phyloP scores from a whole-genome alignment of 2,888 invertebrate species.

The Diadegma fenestrale region DNA sequence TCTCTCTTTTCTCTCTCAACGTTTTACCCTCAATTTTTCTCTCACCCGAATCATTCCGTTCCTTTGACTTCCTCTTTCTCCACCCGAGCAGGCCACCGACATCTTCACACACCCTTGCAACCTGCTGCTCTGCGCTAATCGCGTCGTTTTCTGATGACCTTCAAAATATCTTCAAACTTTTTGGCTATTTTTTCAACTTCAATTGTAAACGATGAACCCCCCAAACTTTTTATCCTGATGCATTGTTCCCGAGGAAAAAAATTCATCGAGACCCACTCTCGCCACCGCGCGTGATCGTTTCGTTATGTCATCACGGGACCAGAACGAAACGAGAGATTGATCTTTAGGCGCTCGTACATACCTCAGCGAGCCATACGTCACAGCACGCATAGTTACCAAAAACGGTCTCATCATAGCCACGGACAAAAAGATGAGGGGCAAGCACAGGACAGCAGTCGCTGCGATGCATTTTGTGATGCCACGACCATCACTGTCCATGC shows the following conservation, averaged over 20 bases:
- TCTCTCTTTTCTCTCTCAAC: constrained; percentile 37
- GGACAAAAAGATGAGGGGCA: constrained; percentile 37
- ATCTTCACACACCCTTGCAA: constrained; percentile 10
- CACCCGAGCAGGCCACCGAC: constrained; percentile 18
- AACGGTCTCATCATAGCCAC: constrained; percentile 47
- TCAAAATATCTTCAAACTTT: background rate
- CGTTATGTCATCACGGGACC: constrained; percentile 8
- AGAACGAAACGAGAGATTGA: constrained; percentile 26
- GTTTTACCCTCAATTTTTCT: constrained; percentile 58
- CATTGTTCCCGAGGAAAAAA: background rate
- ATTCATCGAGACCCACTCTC: background rate
- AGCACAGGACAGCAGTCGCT: constrained; percentile 32
- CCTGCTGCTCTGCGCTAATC: constrained; percentile 6
- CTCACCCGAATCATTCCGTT: constrained; percentile 31
- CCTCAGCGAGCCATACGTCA: constrained; percentile 46
- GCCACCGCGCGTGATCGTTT: constrained; percentile 8
- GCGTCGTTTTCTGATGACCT: constrained; percentile 21
- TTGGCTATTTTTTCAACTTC: background rate
- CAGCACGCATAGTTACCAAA: constrained; percentile 30
- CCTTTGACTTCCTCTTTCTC: constrained; percentile 35
- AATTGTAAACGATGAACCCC: background rate
- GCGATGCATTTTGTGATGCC: constrained; percentile 23
- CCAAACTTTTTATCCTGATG: background rate
- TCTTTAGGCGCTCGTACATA: constrained; percentile 4
- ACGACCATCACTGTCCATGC: constrained; percentile 24